A percentile compares a stretch with the other conserved stretches of the same genome.
Conservation (phyloP, 1,140 invertebrate species). For the Drosophila watanabei region DNA sequence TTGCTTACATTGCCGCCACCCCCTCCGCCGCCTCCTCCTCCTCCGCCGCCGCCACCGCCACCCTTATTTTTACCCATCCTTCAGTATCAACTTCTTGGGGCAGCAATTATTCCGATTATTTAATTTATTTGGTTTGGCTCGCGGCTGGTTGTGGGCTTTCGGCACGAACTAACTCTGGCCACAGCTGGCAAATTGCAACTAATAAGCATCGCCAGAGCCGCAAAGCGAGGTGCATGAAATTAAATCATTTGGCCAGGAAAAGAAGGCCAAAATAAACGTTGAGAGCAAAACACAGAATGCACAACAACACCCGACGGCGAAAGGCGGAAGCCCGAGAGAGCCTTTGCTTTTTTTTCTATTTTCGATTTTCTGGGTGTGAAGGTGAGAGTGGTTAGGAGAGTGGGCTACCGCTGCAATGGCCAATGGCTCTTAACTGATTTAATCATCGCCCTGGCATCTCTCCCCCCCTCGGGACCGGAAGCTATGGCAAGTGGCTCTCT, state of each 20-base stretch:
- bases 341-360: not conserved
- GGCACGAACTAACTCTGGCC: constrained; percentile 54
- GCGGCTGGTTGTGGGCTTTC: constrained; percentile 18
- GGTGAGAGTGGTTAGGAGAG: constrained; percentile 1
- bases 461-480: constrained; percentile 11
- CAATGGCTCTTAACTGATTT: constrained; percentile 72
- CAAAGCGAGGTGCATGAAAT: constrained; percentile 68
- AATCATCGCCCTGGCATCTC: constrained; percentile 43
- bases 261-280: constrained; percentile 51
- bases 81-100: constrained; percentile 39
- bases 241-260: constrained; percentile 58
- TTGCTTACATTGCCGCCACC: constrained; percentile 83
- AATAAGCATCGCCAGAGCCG: constrained; percentile 62
- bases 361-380: constrained; percentile 3
- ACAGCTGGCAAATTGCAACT: constrained; percentile 75
- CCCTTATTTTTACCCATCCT: constrained; percentile 83
- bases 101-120: constrained; percentile 57
- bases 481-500: constrained; percentile 37
- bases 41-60: constrained; percentile 55
- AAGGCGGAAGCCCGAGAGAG: constrained; percentile 5
- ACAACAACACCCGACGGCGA: constrained; percentile 46
- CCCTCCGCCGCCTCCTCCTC: constrained; percentile 47
- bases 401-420: constrained; percentile 41
- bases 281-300: constrained; percentile 69
- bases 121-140: constrained; percentile 57